Evolutionary conservation across 2,113 vertebrate genomes (phyloP), one percentile per base, ranked within the genome.

Genomic region (Plectropomus leopardus): DNA sequence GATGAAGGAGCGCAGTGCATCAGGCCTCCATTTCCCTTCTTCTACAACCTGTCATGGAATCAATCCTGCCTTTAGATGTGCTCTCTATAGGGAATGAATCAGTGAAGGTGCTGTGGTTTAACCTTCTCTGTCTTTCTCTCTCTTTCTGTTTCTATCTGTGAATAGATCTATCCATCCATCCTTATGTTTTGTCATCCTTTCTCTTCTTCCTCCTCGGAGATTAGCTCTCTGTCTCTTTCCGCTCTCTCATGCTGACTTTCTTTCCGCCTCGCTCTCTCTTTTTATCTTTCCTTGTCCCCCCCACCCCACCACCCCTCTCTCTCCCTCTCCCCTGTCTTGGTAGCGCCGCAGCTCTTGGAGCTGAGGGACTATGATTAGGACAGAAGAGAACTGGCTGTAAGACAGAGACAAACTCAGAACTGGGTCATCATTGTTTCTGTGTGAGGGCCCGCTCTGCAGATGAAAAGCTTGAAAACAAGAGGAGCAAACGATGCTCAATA

Each of bases 401-500:
- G 89, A 93, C 85, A 80, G 90, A 92, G 88, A 90, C 88, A 92
- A 86, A 91, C 89, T 87, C 86, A 93, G 86, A 94, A 94, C 82
- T 94, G 88, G 93, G 93, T 94, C 93, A 94, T 93, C 91, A 89
- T 91, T 92, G 89, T 92, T 90, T 90, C 87, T 86, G 81, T 86
- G 86, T 83, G 90, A 94, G 89, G 88, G 86, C 80, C 87, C 34
- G 74, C 89, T 89, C 86, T 80, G 88, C 89, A 91, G 86, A 93
- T 93, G 89, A 93, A 92, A 92, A 89, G 90, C 88, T 90, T 16
- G 64, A 93, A 89, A 88, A 92, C 80, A 82, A 84, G 86, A 80
- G 75, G 63, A 86, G 84, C 75, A 84, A 92, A 81, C 69, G 74
- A 83, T 30, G 64, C 75, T 88, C 74, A 21, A 64, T 82, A 64